Evolutionary conservation across 2,888 invertebrate genomes (phyloP).

Genomic region (Gordius sp.): DNA sequence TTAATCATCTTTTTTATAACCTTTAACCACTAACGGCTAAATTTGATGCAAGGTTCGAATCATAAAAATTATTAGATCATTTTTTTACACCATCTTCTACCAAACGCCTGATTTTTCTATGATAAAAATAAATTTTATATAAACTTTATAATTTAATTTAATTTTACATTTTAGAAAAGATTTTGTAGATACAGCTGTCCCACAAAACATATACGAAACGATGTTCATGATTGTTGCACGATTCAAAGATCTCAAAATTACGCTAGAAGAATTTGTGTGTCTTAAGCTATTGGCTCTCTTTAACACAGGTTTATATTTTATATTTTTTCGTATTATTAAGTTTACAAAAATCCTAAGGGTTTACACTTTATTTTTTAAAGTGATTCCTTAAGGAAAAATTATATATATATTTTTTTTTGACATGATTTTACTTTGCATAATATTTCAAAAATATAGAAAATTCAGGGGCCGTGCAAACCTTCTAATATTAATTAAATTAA

Average conservation of each 20-base stretch:
- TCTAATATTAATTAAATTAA: too few relatives aligned
- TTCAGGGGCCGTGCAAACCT: too few relatives aligned
- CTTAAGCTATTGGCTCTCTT: neutral
- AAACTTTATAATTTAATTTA: too few relatives aligned
- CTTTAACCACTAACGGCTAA: too few relatives aligned
- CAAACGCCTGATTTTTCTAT: too few relatives aligned
- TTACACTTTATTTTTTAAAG: too few relatives aligned
- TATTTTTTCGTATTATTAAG: neutral
- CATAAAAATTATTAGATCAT: neutral
- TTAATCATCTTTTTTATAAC: neutral
- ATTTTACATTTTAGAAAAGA: too few relatives aligned
- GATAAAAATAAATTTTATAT: too few relatives aligned
- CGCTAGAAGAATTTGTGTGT: slow-evolving; percentile 1
- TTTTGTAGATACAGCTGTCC: neutral
- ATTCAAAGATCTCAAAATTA: neutral
- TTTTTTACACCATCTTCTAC: neutral
- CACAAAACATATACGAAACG: neutral
- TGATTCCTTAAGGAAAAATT: too few relatives aligned
- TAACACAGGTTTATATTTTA: neutral
- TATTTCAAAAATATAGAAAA: too few relatives aligned
- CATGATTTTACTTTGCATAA: too few relatives aligned
- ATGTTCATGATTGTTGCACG: neutral
- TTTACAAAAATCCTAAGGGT: neutral
- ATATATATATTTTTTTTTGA: too few relatives aligned
- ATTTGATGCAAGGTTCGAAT: neutral